phyloP scores from a whole-genome alignment of 2,888 invertebrate species.

The Rhagophthalmus giganteus region DNA sequence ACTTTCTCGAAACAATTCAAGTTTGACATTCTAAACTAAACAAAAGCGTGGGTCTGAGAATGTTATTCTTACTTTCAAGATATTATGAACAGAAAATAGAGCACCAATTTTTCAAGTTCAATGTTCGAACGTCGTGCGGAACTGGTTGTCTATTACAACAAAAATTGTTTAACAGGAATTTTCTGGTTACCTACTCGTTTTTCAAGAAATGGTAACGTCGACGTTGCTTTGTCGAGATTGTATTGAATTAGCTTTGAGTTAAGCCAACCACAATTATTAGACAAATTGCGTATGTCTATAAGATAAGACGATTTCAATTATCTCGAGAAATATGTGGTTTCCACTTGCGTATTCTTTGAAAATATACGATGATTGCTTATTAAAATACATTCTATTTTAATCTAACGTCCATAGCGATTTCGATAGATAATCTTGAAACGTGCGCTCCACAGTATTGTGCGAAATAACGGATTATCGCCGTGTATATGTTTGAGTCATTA shows the following conservation, averaged over 20 bases:
- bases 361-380: no score
- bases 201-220: neutral
- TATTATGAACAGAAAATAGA: neutral
- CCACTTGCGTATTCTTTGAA: no score
- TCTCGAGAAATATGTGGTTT: no score
- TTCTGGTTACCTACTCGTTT: neutral
- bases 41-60: constrained; percentile 27
- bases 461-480: neutral
- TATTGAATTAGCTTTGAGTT: neutral
- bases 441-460: no score
- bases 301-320: no score
- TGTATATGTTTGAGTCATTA: neutral
- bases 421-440: no score
- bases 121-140: neutral
- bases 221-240: neutral
- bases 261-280: neutral
- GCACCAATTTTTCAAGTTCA: constrained; percentile 2
- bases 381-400: no score
- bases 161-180: neutral
- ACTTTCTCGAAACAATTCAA: constrained; percentile 23
- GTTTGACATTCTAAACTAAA: constrained; percentile 12
- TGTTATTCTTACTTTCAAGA: constrained; percentile 22
- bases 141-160: neutral
- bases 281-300: no score
- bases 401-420: no score